These are phyloP conservation scores for Castor canadensis DNA, from an alignment of 2,113 vertebrate genomes.

Conservation along the genomic window DNA sequence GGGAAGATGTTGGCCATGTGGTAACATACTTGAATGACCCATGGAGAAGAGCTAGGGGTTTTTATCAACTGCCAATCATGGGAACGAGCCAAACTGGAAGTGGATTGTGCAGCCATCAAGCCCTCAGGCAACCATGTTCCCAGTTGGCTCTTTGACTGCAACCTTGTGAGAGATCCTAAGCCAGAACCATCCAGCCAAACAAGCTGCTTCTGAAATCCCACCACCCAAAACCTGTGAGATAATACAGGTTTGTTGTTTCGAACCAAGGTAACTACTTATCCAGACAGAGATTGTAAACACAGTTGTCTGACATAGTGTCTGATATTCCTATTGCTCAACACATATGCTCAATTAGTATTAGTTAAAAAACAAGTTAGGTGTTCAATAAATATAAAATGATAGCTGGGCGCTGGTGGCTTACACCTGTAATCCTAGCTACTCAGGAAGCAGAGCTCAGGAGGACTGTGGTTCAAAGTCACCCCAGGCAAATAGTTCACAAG, in stretches of 20 bases:
- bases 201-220: background rate
- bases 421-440: too few species aligned
- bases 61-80: background rate
- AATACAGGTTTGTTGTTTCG: background rate
- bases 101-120: background rate
- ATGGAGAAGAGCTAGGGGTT: background rate
- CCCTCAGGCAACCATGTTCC: background rate
- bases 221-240: background rate
- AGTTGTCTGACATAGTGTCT: background rate
- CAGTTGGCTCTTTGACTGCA: background rate
- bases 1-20: background rate
- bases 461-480: too few species aligned
- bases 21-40: background rate
- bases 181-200: background rate
- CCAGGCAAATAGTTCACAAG: too few species aligned
- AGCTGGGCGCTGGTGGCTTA: too few species aligned
- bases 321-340: background rate
- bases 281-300: background rate
- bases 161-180: background rate
- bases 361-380: background rate
- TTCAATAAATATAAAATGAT: background rate
- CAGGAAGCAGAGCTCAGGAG: too few species aligned
- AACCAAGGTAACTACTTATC: background rate
- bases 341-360: background rate
- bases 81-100: background rate